Base-by-base conservation (phyloP, 2,888 invertebrate species). In the Mimumesa dahlbomi region DNA sequence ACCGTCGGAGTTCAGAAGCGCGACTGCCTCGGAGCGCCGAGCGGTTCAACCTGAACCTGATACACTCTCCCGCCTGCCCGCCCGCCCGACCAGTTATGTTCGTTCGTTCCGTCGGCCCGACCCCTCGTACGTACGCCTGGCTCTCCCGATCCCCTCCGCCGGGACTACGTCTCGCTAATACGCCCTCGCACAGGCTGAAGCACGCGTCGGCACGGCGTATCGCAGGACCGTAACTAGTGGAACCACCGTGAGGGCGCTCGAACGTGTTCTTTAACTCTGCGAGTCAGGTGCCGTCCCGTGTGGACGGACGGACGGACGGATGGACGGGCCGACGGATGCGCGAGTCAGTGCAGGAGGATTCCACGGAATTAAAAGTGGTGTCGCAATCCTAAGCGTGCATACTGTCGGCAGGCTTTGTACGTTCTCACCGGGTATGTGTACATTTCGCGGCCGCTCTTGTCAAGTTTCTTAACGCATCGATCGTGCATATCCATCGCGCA, bases 171-270 rank as follows among this genome's bases (percentile, higher is more conserved):
- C 78, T 73, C 64, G 68, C 73, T 77, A 79, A 75, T 79, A 79
- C 79, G 74, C 79, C 77, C 79, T 79, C 79, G 75, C 79, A 79
- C 68, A 73, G 63, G 63, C 70, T 45, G 67, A 70, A 78, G 68
- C 79, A 79, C 79, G 79, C 79, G 79, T 75, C 81, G 71, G 75
- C 84, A 81, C 77, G 74, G 70, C 73, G 73, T 82, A 75, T 79
- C 52, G 53, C 77, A 81, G 80, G 69, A 65, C 68, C 66, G 79
- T 81, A 77, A 71, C 71, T 58, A 74, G 62, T 40, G 65, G 54
- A 46, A 61, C 52, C 74, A 38, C 45, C 45, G 53, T 21, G 61
- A 63, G 69, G 75, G 59, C 58, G 69, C 74, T 61, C 54, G 48
- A 11, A 25, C 7, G 25, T 13, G 43, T 42, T 38, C 34, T 52